Conservation (phyloP, 1,140 invertebrate species). For the Magallana ariakensis region DNA sequence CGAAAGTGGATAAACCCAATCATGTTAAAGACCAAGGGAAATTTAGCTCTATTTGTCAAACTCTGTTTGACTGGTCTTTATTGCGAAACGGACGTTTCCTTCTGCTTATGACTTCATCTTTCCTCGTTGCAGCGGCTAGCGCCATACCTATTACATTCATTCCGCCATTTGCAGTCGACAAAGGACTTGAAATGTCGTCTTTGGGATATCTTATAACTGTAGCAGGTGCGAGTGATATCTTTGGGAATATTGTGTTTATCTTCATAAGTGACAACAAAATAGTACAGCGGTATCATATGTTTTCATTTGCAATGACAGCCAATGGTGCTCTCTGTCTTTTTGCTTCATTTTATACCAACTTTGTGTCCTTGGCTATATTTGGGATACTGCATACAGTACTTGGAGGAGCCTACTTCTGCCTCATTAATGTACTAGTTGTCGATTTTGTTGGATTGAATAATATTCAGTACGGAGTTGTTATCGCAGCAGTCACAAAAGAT, state of each 20-base stretch:
- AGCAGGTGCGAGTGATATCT: conserved; percentile 29
- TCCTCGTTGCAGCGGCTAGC: conserved; percentile 12
- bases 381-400: conserved; percentile 16
- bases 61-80: background rate
- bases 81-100: conserved; percentile 29
- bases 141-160: conserved; percentile 38
- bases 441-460: conserved; percentile 19
- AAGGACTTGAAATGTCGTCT: conserved; percentile 2
- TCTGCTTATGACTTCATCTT: background rate
- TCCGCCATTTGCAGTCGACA: conserved; percentile 18
- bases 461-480: background rate
- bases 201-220: conserved; percentile 32
- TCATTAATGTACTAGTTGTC: background rate
- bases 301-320: conserved; percentile 9
- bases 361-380: conserved; percentile 23
- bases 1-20: background rate
- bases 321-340: conserved; percentile 27
- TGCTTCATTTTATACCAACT: background rate
- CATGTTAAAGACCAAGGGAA: background rate
- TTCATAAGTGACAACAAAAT: conserved; percentile 27
- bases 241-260: background rate
- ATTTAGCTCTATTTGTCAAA: background rate
- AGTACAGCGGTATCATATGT: conserved; percentile 40
- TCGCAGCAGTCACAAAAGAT: background rate
- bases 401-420: conserved; percentile 9